These are phyloP conservation scores for Pempheris klunzingeri DNA, from an alignment of 2,797 vertebrate genomes.

Conservation along the genomic window DNA sequence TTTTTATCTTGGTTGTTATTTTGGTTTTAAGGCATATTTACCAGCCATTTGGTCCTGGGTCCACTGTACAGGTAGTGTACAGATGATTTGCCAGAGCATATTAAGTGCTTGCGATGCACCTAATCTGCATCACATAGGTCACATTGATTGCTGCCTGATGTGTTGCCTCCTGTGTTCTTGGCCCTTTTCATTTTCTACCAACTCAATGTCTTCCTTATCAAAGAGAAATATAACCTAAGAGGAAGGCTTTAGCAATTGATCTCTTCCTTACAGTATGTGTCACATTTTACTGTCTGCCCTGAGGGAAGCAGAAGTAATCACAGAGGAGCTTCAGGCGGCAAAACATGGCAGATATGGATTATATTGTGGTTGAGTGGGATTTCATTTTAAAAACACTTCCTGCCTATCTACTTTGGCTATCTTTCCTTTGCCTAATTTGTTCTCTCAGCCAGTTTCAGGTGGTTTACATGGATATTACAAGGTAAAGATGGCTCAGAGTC, in stretches of 20 bases:
- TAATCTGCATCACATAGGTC: not conserved
- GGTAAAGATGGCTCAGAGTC: too few species aligned
- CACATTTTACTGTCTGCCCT: conserved; percentile 26
- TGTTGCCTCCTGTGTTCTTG: conserved; percentile 5
- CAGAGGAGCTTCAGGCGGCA: not conserved
- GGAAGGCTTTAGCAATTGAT: conserved; percentile 15
- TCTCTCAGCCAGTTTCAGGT: too few species aligned
- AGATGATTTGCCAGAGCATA: too few species aligned
- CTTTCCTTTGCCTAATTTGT: too few species aligned
- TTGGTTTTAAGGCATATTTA: not conserved
- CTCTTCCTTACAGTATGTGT: conserved; percentile 6
- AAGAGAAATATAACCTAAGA: not conserved
- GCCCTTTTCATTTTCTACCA: conserved; percentile 30
- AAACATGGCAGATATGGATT: conserved; percentile 25
- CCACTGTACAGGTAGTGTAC: not conserved
- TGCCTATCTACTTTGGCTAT: not conserved
- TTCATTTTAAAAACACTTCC: conserved; percentile 11
- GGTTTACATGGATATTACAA: too few species aligned
- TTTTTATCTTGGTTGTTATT: not conserved
- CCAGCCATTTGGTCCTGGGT: not conserved
- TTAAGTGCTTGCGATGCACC: too few species aligned
- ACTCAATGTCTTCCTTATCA: conserved; percentile 24
- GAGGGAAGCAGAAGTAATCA: conserved; percentile 33
- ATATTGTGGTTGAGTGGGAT: conserved; percentile 7
- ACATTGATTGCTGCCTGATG: too few species aligned